Evolutionary conservation across 2,113 vertebrate genomes (phyloP).

Genomic region (Labeo catla): DNA sequence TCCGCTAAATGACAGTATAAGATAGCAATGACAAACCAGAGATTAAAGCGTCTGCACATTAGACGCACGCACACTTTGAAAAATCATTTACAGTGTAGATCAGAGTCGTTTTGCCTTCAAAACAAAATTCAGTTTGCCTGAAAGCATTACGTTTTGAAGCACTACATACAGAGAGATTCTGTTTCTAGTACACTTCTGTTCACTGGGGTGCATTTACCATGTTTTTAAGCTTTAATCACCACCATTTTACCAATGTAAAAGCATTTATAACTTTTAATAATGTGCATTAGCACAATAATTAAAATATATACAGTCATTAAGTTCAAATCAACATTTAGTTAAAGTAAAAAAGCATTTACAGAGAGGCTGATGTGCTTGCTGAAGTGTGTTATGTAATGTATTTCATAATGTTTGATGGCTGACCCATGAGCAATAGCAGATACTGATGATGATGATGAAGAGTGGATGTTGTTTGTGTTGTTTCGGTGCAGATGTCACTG

Average conservation of each 20-base stretch:
- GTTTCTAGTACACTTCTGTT: no score
- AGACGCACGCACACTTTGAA: background rate
- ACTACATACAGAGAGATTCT: no score
- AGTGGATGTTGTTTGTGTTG: background rate
- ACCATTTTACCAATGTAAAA: background rate
- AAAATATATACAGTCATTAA: background rate
- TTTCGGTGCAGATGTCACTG: slow-evolving; percentile 47
- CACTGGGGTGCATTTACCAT: background rate
- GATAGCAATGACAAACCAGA: background rate
- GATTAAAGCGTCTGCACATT: background rate
- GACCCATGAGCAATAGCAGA: background rate
- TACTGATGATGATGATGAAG: background rate
- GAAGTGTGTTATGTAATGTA: background rate
- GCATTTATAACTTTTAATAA: background rate
- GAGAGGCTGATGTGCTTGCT: background rate
- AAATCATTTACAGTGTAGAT: no score
- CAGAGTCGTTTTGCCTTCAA: no score
- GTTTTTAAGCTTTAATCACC: background rate
- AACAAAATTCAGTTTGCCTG: no score
- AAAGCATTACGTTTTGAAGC: no score
- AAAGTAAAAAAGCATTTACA: background rate
- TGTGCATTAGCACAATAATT: background rate
- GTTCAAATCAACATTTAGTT: background rate
- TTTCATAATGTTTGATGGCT: background rate
- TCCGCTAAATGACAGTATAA: background rate